A percentile compares a stretch with the other conserved stretches of the same genome.
phyloP scores from a whole-genome alignment of 1,140 invertebrate genomes.

The Neuroterus valhalla region DNA sequence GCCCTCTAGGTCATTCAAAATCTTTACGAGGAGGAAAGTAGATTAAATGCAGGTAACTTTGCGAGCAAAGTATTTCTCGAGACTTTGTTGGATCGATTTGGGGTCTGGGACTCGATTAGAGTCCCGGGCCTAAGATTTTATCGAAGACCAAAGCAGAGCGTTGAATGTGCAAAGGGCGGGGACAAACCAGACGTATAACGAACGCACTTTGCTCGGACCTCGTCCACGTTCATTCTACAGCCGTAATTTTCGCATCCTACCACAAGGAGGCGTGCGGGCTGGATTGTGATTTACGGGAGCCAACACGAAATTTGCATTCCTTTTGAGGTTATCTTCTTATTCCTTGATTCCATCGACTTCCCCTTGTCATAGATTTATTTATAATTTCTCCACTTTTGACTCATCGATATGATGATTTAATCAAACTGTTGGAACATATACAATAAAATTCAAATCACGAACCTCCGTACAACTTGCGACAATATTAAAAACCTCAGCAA shows the following conservation, averaged over 20 bases:
- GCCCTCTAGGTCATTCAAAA: too few relatives aligned
- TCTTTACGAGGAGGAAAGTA: too few relatives aligned
- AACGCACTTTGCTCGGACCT: background rate
- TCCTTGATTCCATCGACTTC: background rate
- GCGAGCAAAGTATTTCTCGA: too few relatives aligned
- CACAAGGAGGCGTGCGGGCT: slow-evolving; percentile 8
- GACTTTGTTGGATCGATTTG: background rate
- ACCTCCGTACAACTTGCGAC: too few relatives aligned
- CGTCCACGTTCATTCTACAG: background rate
- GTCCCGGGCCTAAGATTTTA: background rate
- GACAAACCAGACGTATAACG: background rate
- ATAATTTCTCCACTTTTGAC: too few relatives aligned
- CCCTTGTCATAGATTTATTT: too few relatives aligned
- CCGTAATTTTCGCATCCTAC: slow-evolving; percentile 13
- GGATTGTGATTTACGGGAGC: slow-evolving; percentile 3
- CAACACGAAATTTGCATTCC: slow-evolving; percentile 7
- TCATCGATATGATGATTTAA: too few relatives aligned
- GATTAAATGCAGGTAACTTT: too few relatives aligned
- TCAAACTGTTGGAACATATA: too few relatives aligned
- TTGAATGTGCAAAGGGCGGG: slow-evolving; percentile 14
- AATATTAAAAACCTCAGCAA: too few relatives aligned
- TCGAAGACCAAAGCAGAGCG: background rate
- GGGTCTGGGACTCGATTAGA: background rate
- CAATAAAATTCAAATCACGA: too few relatives aligned
- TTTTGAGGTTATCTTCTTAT: background rate